Evolutionary conservation across 2,113 vertebrate species (phyloP).

Genomic region (Trichechus manatus): DNA sequence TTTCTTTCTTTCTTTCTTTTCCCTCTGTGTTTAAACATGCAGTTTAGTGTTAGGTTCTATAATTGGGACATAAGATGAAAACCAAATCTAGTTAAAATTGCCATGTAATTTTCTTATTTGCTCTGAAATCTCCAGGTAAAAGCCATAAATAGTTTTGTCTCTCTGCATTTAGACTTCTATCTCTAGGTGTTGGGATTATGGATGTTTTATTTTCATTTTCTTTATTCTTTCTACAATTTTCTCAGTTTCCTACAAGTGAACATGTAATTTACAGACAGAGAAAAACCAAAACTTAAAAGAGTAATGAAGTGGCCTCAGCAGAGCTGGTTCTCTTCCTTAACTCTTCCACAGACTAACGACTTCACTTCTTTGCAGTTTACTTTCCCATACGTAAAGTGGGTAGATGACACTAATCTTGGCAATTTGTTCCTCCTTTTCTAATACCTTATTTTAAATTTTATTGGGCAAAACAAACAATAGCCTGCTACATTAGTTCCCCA

Average conservation of each 20-base stretch:
- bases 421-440: background rate
- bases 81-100: constrained; percentile 43
- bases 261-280: constrained; percentile 3
- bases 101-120: background rate
- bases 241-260: constrained; percentile 5
- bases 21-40: background rate
- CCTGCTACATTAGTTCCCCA: background rate
- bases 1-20: background rate
- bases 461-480: background rate
- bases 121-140: background rate
- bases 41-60: background rate
- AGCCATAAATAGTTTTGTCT: background rate
- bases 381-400: background rate
- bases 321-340: background rate
- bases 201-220: constrained; percentile 39
- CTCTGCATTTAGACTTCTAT: background rate
- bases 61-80: background rate
- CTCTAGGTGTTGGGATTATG: background rate
- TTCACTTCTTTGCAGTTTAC: background rate
- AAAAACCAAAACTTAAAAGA: background rate
- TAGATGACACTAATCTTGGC: background rate
- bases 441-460: background rate
- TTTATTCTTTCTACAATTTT: constrained; percentile 16
- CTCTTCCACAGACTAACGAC: background rate
- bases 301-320: background rate